A percentile compares a stretch with the other conserved stretches of the same genome.
Evolutionary conservation across 2,797 vertebrate species (phyloP).

Genomic region (Coregonus suidteri): DNA sequence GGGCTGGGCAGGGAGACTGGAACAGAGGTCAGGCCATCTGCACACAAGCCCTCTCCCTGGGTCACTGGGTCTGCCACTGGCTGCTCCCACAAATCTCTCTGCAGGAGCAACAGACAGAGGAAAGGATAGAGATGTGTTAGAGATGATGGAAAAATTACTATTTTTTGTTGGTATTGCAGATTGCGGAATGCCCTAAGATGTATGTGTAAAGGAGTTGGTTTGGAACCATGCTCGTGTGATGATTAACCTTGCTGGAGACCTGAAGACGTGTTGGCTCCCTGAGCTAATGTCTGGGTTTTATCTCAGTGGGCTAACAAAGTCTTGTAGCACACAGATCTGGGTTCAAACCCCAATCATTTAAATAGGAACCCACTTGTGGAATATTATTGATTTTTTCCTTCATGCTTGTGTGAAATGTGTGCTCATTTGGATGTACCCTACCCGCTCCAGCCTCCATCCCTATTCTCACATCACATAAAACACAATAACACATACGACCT

Average conservation of each 20-base stretch:
- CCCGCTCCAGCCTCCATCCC: not conserved
- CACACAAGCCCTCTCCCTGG: slow-evolving; percentile 75
- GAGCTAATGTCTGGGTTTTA: no score
- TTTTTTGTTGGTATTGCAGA: not conserved
- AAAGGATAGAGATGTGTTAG: slow-evolving; percentile 31
- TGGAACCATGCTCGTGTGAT: no score
- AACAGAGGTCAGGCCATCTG: slow-evolving; percentile 66
- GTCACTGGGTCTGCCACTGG: slow-evolving; percentile 70
- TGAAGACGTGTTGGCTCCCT: no score
- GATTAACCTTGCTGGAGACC: no score
- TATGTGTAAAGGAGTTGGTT: not conserved
- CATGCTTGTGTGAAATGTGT: no score
- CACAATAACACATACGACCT: not conserved
- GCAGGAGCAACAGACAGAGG: not conserved
- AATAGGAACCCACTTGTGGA: no score
- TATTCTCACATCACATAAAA: not conserved
- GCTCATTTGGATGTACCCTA: no score
- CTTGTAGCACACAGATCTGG: not conserved
- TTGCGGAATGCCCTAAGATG: not conserved
- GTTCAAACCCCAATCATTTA: not conserved
- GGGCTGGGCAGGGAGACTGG: slow-evolving; percentile 76
- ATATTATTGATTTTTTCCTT: no score
- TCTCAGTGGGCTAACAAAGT: no score
- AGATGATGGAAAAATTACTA: slow-evolving; percentile 57
- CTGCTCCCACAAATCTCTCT: slow-evolving; percentile 93